Evolutionary conservation across 2,888 invertebrate species (phyloP).

Genomic region (Phengaris arion): DNA sequence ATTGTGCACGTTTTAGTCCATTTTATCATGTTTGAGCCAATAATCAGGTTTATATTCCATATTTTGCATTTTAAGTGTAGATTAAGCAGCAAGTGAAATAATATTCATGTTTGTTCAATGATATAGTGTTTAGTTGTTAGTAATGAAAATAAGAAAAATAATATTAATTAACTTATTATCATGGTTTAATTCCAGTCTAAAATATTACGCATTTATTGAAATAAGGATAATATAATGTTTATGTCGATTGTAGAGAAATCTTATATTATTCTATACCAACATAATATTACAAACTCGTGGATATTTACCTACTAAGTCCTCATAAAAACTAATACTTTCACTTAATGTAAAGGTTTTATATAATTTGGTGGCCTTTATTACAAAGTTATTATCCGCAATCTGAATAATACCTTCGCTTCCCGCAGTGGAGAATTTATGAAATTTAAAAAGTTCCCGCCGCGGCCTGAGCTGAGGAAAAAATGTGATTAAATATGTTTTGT

Average conservation of each 20-base stretch:
- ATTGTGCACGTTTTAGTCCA: constrained; percentile 13
- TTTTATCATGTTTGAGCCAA: neutral
- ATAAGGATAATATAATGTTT: too few relatives aligned
- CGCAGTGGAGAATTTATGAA: constrained; percentile 57
- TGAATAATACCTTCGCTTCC: constrained; percentile 36
- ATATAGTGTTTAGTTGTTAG: too few relatives aligned
- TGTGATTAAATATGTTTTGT: constrained; percentile 81
- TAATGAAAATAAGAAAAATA: too few relatives aligned
- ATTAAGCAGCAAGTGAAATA: too few relatives aligned
- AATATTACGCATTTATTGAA: too few relatives aligned
- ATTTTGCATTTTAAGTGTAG: neutral
- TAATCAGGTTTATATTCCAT: neutral
- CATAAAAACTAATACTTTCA: neutral
- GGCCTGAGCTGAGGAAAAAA: constrained; percentile 58
- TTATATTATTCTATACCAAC: too few relatives aligned
- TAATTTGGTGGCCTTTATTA: constrained; percentile 33
- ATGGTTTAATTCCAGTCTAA: too few relatives aligned
- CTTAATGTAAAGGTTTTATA: neutral
- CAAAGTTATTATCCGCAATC: constrained; percentile 42
- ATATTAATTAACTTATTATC: too few relatives aligned
- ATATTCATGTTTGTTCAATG: too few relatives aligned
- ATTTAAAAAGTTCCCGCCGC: constrained; percentile 70
- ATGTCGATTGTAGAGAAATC: too few relatives aligned
- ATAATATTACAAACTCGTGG: too few relatives aligned
- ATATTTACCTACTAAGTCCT: neutral